Percentiles rank a stretch among this genome's conserved stretches.
Conservation (phyloP, 2,888 invertebrate species). For the Acrobasis consociella region DNA sequence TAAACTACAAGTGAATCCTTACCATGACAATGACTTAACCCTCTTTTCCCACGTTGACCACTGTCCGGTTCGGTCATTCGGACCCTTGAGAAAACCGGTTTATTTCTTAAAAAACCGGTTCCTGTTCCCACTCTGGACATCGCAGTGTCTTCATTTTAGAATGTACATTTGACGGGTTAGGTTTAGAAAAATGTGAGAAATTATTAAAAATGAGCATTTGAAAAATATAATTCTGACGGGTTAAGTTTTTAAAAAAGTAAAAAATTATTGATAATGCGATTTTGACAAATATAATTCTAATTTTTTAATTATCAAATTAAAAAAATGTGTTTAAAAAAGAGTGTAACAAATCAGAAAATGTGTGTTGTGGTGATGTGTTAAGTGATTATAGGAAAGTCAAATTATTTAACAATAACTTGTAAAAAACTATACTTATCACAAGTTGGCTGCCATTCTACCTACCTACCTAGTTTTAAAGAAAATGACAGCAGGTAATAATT, state of each 20-base stretch:
- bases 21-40: constrained; percentile 14
- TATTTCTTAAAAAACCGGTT: constrained; percentile 49
- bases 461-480: too few species aligned
- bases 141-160: constrained; percentile 42
- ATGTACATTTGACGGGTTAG: constrained; percentile 39
- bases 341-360: background rate
- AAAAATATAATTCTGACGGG: constrained; percentile 30
- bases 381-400: too few species aligned
- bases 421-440: too few species aligned
- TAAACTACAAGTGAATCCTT: constrained; percentile 22
- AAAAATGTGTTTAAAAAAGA: background rate
- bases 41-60: constrained; percentile 31
- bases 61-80: constrained; percentile 46
- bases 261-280: background rate
- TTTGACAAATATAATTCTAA: too few species aligned
- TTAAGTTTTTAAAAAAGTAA: constrained; percentile 26
- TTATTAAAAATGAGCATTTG: background rate
- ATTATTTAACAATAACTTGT: too few species aligned
- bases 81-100: constrained; percentile 42
- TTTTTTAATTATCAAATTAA: too few species aligned
- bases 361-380: too few species aligned
- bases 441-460: too few species aligned
- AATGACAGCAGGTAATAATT: too few species aligned
- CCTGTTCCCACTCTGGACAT: constrained; percentile 48
- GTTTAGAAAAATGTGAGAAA: constrained; percentile 12